Base-by-base conservation (phyloP, 2,888 invertebrate genomes). In the Octodonta nipae region DNA sequence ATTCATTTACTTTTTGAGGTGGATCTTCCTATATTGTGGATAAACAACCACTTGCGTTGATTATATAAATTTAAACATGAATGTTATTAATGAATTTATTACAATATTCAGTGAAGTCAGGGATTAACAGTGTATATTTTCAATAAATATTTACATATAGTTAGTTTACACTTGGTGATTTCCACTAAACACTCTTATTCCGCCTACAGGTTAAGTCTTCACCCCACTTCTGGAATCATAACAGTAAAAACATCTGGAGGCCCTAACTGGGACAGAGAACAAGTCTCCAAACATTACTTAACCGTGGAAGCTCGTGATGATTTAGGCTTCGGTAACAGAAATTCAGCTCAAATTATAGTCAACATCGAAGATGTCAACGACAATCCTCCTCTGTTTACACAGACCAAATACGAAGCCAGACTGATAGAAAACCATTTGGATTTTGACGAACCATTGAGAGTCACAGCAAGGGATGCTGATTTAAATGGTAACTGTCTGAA, bases 251-350 rank as follows among this genome's bases (percentile, higher is more conserved):
- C 73, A 37, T 71, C 80, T 0, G 75, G 77, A 0, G 80, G 78
- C 0, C 67, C 78, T 13, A 77, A 71, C 35, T 88, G 89, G 59
- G 93, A 95, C 59, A 70, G 91, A 5, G 91, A 91, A 56, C 67
- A 84, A 7, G 71, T 83, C 10, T 74, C 84, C 0, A 73, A 80
- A 1, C 88, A 88, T 59, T 84, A 82, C 55, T 67, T 91, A 24
- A 88, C 85, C 0, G 83, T 92, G 0, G 88, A 87, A 56, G 93
- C 91, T 0, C 67, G 87, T 33, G 95, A 95, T 55, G 80, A 86
- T 58, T 68, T 83, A 30, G 87, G 88, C 11, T 69, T 71, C 50
- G 88, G 88, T 30, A 83, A 83, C 61, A 71, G 87, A 31, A 88
- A 87, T 54, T 82, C 85, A 0, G 86, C 78, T 1, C 88, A 87